phyloP scores from a whole-genome alignment of 2,797 vertebrate species.

The Otolemur crassicaudatus region DNA sequence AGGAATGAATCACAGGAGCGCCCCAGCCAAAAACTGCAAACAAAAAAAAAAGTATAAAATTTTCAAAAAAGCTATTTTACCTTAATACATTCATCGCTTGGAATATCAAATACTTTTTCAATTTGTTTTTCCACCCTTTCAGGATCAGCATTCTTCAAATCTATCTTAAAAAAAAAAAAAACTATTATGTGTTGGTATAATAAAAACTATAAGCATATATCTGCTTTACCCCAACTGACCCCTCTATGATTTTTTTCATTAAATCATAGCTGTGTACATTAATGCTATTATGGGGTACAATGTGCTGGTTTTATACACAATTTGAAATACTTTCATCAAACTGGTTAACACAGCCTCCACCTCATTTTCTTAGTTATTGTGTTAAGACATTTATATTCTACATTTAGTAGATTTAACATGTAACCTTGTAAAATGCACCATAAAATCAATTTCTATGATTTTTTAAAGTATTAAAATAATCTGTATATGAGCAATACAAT shows the following conservation, averaged over 20 bases:
- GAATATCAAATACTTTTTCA: conserved; percentile 96
- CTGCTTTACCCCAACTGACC: background rate
- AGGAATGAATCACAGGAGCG: background rate
- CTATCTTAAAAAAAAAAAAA: conserved; percentile 91
- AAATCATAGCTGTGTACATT: too few relatives aligned
- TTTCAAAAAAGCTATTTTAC: conserved; percentile 85
- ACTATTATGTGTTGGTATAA: background rate
- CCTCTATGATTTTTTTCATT: background rate
- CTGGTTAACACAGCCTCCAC: too few relatives aligned
- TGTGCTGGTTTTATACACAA: too few relatives aligned
- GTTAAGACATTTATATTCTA: too few relatives aligned
- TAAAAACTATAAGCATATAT: conserved; percentile 40
- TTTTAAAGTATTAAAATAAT: conserved; percentile 35
- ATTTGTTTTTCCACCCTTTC: conserved; percentile 95
- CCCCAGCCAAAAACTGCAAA: too few relatives aligned
- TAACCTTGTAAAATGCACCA: too few relatives aligned
- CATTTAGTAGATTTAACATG: too few relatives aligned
- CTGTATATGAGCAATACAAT: background rate
- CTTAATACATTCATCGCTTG: conserved; percentile 93
- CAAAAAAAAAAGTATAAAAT: background rate
- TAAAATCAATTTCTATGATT: background rate
- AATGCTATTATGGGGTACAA: too few relatives aligned
- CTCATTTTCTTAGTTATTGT: too few relatives aligned
- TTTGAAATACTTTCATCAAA: too few relatives aligned
- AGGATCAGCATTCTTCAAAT: conserved; percentile 97